Percentiles rank a stretch among this genome's conserved stretches.
Conservation (phyloP, 2,888 invertebrate genomes). For the Chromoteleia sp. region DNA sequence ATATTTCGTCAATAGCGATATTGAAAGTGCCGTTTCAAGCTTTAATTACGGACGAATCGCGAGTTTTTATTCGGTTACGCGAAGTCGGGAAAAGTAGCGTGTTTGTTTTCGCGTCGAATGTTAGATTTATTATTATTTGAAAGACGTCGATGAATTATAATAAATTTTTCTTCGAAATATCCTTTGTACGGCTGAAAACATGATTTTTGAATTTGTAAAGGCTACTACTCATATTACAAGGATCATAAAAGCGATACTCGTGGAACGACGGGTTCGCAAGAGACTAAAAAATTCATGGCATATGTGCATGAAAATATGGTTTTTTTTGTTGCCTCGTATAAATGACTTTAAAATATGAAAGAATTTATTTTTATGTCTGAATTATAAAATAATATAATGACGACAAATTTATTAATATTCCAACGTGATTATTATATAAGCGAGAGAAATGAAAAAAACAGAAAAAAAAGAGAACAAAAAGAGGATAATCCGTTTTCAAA, state of each 20-base stretch:
- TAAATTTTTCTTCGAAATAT: conserved; percentile 24
- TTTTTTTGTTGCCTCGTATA: conserved; percentile 42
- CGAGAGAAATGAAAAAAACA: no score
- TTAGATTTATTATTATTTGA: no score
- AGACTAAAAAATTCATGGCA: conserved; percentile 52
- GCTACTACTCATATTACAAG: conserved; percentile 53
- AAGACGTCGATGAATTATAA: conserved; percentile 32
- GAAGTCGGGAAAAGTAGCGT: not conserved
- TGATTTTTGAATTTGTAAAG: conserved; percentile 57
- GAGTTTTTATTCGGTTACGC: not conserved
- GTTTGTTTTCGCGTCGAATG: not conserved
- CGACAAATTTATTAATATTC: conserved; percentile 11
- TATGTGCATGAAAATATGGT: conserved; percentile 40
- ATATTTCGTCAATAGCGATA: conserved; percentile 45
- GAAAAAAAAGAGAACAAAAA: no score
- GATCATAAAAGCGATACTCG: conserved; percentile 61
- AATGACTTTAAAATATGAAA: conserved; percentile 30
- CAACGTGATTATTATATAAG: no score
- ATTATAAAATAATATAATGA: conserved; percentile 25
- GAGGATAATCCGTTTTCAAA: no score
- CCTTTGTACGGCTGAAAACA: conserved; percentile 35
- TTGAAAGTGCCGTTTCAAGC: conserved; percentile 20
- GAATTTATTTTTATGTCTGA: conserved; percentile 35
- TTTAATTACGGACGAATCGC: conserved; percentile 34
- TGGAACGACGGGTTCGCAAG: conserved; percentile 41